These are phyloP conservation scores for Parnassius glacialis DNA, from an alignment of 2,888 invertebrate species.

Conservation along the genomic window DNA sequence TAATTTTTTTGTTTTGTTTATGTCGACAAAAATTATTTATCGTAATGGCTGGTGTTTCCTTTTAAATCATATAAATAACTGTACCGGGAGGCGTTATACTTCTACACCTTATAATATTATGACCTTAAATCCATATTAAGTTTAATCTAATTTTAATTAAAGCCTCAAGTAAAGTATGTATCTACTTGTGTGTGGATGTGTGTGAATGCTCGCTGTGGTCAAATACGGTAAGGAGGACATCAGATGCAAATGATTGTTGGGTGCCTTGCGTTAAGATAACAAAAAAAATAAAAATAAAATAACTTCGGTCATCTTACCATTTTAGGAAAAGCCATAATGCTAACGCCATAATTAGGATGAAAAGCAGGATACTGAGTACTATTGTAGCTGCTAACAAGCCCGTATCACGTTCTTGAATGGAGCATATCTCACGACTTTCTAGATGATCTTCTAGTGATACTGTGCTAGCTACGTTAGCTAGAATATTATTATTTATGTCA, in stretches of 20 bases:
- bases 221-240: too few species aligned
- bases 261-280: constrained; percentile 29
- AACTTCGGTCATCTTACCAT: constrained; percentile 58
- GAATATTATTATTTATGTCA: constrained; percentile 52
- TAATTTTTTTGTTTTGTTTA: too few species aligned
- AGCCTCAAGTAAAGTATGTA: too few species aligned
- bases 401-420: constrained; percentile 50
- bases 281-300: constrained; percentile 22
- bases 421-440: constrained; percentile 49
- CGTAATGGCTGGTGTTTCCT: too few species aligned
- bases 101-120: too few species aligned
- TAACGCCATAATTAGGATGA: constrained; percentile 55
- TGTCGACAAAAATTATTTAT: too few species aligned
- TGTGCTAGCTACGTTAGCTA: constrained; percentile 50
- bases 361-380: constrained; percentile 60
- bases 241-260: constrained; percentile 26
- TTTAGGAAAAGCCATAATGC: constrained; percentile 59
- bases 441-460: constrained; percentile 69
- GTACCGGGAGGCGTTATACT: too few species aligned
- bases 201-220: too few species aligned
- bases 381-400: constrained; percentile 68
- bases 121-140: too few species aligned
- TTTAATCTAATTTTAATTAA: too few species aligned
- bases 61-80: too few species aligned
- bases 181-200: too few species aligned